phyloP scores from a whole-genome alignment of 2,888 invertebrate species.

The Notocelia uddmanniana region DNA sequence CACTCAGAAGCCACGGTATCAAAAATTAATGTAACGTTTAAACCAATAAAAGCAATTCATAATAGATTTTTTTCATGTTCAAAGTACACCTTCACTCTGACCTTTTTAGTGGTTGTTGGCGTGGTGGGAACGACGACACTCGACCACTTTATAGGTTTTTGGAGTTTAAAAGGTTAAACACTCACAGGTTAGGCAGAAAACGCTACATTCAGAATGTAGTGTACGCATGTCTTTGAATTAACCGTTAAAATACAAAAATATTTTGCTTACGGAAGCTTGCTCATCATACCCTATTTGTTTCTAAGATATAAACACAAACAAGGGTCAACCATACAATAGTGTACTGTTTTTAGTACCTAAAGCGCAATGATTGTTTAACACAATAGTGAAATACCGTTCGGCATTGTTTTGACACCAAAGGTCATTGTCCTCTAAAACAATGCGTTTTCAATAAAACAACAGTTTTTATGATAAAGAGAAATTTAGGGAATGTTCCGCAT shows the following conservation, averaged over 20 bases:
- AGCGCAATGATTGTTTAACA: conserved; percentile 13
- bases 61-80: no score
- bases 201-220: no score
- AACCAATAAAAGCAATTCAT: no score
- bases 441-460: conserved; percentile 12
- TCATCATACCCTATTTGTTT: neutral
- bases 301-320: conserved; percentile 3
- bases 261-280: neutral
- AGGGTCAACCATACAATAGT: neutral
- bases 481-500: conserved; percentile 13
- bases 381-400: conserved; percentile 18
- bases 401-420: conserved; percentile 17
- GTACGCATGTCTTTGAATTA: no score
- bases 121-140: no score
- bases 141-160: no score
- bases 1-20: no score
- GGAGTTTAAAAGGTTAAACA: no score
- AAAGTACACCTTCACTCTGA: no score
- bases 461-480: conserved; percentile 15
- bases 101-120: no score
- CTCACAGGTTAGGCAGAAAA: no score
- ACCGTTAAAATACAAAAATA: neutral
- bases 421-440: conserved; percentile 22
- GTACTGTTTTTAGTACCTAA: neutral
- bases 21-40: no score